Conservation (phyloP, 2,888 invertebrate genomes). For the Xanthia togata region DNA sequence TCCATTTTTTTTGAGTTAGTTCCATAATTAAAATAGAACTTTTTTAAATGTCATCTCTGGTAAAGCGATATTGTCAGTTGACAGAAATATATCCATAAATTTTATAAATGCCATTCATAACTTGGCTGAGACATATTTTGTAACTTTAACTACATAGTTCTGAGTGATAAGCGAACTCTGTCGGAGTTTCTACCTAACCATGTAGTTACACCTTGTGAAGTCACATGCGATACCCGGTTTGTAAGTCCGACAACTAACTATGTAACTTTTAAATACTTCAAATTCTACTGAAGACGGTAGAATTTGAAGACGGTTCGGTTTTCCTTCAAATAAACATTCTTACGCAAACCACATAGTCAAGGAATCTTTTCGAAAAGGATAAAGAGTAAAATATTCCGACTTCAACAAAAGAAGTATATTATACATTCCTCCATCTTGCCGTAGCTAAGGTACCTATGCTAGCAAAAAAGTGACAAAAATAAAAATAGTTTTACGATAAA, state of each 20-base stretch:
- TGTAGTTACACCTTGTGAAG: constrained; percentile 3
- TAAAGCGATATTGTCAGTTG: not conserved
- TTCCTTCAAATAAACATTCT: constrained; percentile 14
- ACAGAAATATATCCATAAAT: constrained; percentile 9
- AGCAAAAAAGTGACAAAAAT: too few species aligned
- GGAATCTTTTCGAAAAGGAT: constrained; percentile 1
- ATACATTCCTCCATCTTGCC: too few species aligned
- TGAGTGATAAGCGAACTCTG: constrained; percentile 12
- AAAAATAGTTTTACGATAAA: not conserved
- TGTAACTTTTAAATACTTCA: constrained; percentile 41
- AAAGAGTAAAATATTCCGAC: not conserved
- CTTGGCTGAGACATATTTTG: constrained; percentile 16
- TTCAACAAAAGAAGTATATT: not conserved
- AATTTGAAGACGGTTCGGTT: not conserved
- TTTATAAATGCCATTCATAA: constrained; percentile 5
- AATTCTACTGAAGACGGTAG: constrained; percentile 13
- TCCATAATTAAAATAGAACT: not conserved
- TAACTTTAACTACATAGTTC: constrained; percentile 24
- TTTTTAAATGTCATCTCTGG: not conserved
- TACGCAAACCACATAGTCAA: constrained; percentile 1
- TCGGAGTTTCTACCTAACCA: constrained; percentile 34
- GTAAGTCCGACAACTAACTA: constrained; percentile 11
- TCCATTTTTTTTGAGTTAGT: not conserved
- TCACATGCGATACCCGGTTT: constrained; percentile 17
- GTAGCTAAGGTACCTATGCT: not conserved